Percentiles rank a stretch among this genome's conserved stretches.
phyloP scores from a whole-genome alignment of 2,888 invertebrate species.

The Drosophila siamana region DNA sequence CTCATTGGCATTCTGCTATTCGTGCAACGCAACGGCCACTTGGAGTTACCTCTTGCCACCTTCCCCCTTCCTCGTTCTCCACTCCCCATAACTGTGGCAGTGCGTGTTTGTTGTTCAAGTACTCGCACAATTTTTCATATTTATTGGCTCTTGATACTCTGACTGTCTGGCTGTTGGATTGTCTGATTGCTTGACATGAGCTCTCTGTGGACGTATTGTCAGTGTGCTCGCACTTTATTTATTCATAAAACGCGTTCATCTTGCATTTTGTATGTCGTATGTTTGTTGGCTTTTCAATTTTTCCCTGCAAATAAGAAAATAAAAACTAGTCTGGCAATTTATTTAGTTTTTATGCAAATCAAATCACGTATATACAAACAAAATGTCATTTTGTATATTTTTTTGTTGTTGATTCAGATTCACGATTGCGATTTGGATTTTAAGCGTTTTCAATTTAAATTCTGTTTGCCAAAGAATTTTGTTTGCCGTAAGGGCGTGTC shows the following conservation, averaged over 20 bases:
- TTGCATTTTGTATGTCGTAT: slow-evolving; percentile 50
- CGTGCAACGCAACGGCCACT: slow-evolving; percentile 5
- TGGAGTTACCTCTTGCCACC: slow-evolving; percentile 14
- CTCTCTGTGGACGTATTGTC: slow-evolving; percentile 34
- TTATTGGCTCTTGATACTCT: slow-evolving; percentile 61
- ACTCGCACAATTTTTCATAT: slow-evolving; percentile 46
- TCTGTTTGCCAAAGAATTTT: slow-evolving; percentile 45
- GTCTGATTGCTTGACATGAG: slow-evolving; percentile 29
- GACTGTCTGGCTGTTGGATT: slow-evolving; percentile 1
- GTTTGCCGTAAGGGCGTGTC: slow-evolving; percentile 27
- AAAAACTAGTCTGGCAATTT: slow-evolving; percentile 51
- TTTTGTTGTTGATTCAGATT: slow-evolving; percentile 15
- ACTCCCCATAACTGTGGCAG: not conserved
- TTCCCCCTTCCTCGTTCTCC: not conserved
- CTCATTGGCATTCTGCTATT: slow-evolving; percentile 35
- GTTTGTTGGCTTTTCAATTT: slow-evolving; percentile 34
- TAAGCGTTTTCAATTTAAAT: slow-evolving; percentile 51
- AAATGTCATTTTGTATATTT: slow-evolving; percentile 44
- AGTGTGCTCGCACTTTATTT: slow-evolving; percentile 58
- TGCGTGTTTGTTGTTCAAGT: slow-evolving; percentile 50
- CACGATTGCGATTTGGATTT: slow-evolving; percentile 23
- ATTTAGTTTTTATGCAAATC: slow-evolving; percentile 73
- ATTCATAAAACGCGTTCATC: slow-evolving; percentile 48
- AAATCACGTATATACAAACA: slow-evolving; percentile 49
- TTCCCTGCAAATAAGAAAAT: slow-evolving; percentile 21